Evolutionary conservation across 2,797 vertebrate species (phyloP).

Genomic region (Molothrus aeneus): DNA sequence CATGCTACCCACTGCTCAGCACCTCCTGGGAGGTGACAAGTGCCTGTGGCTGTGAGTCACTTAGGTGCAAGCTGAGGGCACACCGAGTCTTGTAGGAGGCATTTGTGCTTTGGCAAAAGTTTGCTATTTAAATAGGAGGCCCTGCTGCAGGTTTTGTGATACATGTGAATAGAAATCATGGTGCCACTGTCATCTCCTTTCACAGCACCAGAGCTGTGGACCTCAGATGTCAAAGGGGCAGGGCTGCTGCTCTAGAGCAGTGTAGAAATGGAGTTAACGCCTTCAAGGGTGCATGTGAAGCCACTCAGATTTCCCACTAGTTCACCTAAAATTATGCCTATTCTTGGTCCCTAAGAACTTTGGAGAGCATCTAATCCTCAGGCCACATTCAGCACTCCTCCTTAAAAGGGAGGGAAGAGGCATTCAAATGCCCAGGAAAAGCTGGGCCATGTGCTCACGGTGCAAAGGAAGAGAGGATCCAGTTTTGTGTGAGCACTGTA

Average conservation of each 20-base stretch:
- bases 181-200: background rate
- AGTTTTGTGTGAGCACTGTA: background rate
- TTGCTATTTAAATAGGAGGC: slow-evolving; percentile 11
- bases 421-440: background rate
- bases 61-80: background rate
- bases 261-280: background rate
- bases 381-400: background rate
- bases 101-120: background rate
- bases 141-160: background rate
- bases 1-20: background rate
- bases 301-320: background rate
- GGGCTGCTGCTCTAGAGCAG: background rate
- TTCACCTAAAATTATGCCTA: background rate
- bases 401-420: background rate
- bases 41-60: background rate
- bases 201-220: background rate
- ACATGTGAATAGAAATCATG: background rate
- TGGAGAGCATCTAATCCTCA: background rate
- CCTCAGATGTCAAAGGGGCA: background rate
- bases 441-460: background rate
- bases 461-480: background rate
- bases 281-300: rapidly evolving
- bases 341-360: background rate
- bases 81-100: background rate
- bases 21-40: background rate